These are phyloP conservation scores for Clamator glandarius DNA, from an alignment of 2,797 vertebrate species.

Conservation along the genomic window DNA sequence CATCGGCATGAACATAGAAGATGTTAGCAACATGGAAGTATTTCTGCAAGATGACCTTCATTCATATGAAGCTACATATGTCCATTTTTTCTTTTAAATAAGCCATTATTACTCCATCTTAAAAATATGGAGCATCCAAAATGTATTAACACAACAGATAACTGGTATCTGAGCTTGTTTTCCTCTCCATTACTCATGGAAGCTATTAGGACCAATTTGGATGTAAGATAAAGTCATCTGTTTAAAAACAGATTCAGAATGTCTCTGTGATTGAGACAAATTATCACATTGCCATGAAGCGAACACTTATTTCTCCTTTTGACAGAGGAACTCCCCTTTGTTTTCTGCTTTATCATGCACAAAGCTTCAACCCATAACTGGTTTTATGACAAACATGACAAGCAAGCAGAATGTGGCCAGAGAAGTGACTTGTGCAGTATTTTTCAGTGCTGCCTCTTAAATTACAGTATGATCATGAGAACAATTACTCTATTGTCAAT, in stretches of 20 bases:
- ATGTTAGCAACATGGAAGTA: no score
- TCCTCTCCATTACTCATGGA: background rate
- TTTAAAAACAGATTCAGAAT: background rate
- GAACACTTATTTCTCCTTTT: background rate
- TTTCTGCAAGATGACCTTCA: background rate
- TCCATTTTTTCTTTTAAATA: background rate
- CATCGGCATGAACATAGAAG: background rate
- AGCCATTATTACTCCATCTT: background rate
- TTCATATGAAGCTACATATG: background rate
- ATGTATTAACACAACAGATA: background rate
- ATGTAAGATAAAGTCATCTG: background rate
- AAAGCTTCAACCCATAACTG: background rate
- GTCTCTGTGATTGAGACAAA: background rate
- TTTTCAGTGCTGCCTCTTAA: background rate
- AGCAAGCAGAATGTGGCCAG: background rate
- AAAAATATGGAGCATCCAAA: background rate
- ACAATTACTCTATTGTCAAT: background rate
- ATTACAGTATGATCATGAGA: background rate
- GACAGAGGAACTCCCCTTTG: background rate
- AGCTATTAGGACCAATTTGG: background rate
- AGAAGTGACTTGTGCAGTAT: background rate
- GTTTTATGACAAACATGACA: background rate
- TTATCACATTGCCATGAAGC: background rate
- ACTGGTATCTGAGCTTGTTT: background rate
- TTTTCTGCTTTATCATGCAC: background rate